Percentiles rank a stretch among this genome's conserved stretches.
Conservation (phyloP, 2,888 invertebrate genomes). For the Eumerus sabulonum region DNA sequence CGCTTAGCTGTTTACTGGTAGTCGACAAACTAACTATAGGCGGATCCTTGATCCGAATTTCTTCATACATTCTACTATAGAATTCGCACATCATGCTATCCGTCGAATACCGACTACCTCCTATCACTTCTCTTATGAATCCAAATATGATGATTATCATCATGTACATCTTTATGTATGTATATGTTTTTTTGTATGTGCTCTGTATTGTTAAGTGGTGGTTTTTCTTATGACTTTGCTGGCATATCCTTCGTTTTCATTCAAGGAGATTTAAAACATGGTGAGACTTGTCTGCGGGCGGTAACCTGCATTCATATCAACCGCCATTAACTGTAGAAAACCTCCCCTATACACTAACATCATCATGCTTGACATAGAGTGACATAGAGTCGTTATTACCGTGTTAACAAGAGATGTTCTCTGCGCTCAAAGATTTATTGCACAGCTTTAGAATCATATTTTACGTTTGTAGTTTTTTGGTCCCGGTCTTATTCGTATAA, state of each 20-base stretch:
- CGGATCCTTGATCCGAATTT: slow-evolving; percentile 63
- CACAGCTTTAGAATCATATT: no score
- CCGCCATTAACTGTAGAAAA: no score
- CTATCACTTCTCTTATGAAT: slow-evolving; percentile 12
- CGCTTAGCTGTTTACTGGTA: slow-evolving; percentile 14
- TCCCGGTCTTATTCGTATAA: no score
- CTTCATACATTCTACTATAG: slow-evolving; percentile 28
- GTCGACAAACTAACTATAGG: slow-evolving; percentile 43
- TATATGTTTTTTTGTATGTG: no score
- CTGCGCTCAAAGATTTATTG: no score
- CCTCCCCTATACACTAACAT: background rate
- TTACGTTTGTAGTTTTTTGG: no score
- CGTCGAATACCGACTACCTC: slow-evolving; percentile 4
- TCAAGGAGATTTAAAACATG: slow-evolving; percentile 36
- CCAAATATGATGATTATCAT: slow-evolving; percentile 39
- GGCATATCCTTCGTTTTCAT: slow-evolving; percentile 45
- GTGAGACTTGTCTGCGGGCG: slow-evolving; percentile 5
- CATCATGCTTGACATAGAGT: slow-evolving; percentile 21
- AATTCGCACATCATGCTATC: slow-evolving; percentile 5
- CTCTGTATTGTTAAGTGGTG: background rate
- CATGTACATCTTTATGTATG: no score
- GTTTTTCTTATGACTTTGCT: slow-evolving; percentile 38
- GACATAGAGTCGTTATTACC: slow-evolving; percentile 25
- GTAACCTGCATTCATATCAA: no score
- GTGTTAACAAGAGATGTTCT: slow-evolving; percentile 15